Percentiles rank a stretch among this genome's conserved stretches.
Evolutionary conservation across 2,113 vertebrate genomes (phyloP).

Genomic region (Phaetusa simplex): DNA sequence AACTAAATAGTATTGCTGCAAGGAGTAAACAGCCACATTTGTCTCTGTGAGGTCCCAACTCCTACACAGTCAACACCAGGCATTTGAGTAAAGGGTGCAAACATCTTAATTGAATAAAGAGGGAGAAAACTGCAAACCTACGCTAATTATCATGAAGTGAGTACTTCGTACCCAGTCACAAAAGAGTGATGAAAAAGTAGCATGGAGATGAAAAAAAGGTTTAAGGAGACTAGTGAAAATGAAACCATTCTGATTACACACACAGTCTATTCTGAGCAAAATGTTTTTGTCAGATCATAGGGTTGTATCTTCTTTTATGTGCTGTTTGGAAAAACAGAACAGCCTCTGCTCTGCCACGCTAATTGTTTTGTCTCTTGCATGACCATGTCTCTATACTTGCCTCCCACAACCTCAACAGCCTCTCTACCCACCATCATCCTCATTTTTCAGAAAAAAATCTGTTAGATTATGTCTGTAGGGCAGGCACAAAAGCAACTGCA

Average conservation of each 20-base stretch:
- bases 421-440: not conserved
- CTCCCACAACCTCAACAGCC: not conserved
- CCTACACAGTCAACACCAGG: not conserved
- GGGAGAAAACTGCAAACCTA: not conserved
- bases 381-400: not conserved
- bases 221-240: not conserved
- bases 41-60: not conserved
- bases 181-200: not conserved
- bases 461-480: not conserved
- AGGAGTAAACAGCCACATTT: not conserved
- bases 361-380: not conserved
- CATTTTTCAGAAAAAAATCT: not conserved
- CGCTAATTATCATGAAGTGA: not conserved
- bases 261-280: not conserved
- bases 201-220: not conserved
- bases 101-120: not conserved
- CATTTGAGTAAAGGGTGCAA: not conserved
- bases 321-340: not conserved
- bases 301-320: not conserved
- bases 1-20: not conserved
- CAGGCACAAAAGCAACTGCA: not conserved
- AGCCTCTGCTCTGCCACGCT: accelerated
- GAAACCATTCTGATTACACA: not conserved
- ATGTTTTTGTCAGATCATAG: not conserved
- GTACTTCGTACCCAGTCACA: not conserved